Conservation (phyloP, 2,888 invertebrate species). For the Eledona agricola region DNA sequence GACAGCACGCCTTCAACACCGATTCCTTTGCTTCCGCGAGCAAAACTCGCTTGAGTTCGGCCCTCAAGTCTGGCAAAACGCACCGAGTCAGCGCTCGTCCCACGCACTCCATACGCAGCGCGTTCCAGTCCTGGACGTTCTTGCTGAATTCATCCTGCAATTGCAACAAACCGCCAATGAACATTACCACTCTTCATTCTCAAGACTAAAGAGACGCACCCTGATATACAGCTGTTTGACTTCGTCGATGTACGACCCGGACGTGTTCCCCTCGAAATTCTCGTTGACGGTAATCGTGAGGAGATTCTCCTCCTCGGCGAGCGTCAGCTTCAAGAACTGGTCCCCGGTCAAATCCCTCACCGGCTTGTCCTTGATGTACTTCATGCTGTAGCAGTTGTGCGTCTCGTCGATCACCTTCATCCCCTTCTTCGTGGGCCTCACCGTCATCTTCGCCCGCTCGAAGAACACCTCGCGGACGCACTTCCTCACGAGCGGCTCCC, state of each 20-base stretch:
- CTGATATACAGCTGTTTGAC: constrained; percentile 85
- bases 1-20: constrained; percentile 83
- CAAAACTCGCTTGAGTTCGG: constrained; percentile 83
- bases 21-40: constrained; percentile 88
- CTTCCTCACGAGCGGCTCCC: constrained; percentile 88
- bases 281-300: constrained; percentile 78
- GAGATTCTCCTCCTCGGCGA: constrained; percentile 85
- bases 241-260: constrained; percentile 84
- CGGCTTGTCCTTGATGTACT: constrained; percentile 93
- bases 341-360: constrained; percentile 88
- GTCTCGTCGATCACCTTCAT: constrained; percentile 95
- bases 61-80: constrained; percentile 87
- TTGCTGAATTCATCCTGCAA: constrained; percentile 90
- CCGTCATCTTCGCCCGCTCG: constrained; percentile 85
- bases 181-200: too few relatives aligned
- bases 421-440: constrained; percentile 89
- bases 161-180: neutral
- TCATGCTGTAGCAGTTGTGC: constrained; percentile 85
- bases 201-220: constrained; percentile 63
- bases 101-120: constrained; percentile 85
- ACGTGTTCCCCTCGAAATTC: constrained; percentile 80
- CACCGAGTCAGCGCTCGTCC: constrained; percentile 87
- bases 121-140: constrained; percentile 95
- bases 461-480: constrained; percentile 86
- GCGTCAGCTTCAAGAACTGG: constrained; percentile 84